Evolutionary conservation across 1,140 invertebrate genomes (phyloP).

Genomic region (Cardiocondyla obscurior): DNA sequence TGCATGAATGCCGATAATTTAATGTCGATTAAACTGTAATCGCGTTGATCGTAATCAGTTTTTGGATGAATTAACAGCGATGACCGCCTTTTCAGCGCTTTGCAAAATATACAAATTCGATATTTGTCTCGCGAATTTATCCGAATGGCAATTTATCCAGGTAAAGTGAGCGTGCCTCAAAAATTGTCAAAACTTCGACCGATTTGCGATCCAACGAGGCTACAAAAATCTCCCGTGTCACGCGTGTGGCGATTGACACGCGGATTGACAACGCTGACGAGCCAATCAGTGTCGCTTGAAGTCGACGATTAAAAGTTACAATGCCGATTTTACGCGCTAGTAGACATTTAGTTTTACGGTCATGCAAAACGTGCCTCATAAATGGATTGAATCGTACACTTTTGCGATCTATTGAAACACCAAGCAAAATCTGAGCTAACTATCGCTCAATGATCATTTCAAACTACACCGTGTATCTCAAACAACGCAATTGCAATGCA

Average conservation of each 20-base stretch:
- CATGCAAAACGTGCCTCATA: not conserved
- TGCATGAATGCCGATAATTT: conserved; percentile 47
- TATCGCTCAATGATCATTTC: not conserved
- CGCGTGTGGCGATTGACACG: not conserved
- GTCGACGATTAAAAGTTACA: conserved; percentile 28
- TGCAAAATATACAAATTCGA: conserved; percentile 46
- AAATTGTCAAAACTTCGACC: not conserved
- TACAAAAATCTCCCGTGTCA: not conserved
- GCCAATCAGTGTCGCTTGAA: conserved; percentile 32
- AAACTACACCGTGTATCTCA: not conserved
- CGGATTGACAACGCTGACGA: not conserved
- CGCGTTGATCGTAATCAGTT: conserved; percentile 44
- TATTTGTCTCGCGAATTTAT: conserved; percentile 44
- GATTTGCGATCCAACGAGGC: not conserved
- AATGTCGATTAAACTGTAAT: conserved; percentile 52
- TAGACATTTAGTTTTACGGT: not conserved
- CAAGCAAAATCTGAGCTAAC: not conserved
- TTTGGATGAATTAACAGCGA: conserved; percentile 49
- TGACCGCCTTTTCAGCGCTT: conserved; percentile 35
- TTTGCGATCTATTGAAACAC: not conserved
- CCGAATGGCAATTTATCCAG: not conserved
- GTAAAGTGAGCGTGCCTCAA: not conserved
- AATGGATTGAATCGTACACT: not conserved
- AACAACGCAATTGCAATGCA: not conserved
- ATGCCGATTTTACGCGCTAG: not conserved